These are phyloP conservation scores for Diloba caeruleocephala DNA, from an alignment of 2,888 invertebrate species.

Conservation along the genomic window DNA sequence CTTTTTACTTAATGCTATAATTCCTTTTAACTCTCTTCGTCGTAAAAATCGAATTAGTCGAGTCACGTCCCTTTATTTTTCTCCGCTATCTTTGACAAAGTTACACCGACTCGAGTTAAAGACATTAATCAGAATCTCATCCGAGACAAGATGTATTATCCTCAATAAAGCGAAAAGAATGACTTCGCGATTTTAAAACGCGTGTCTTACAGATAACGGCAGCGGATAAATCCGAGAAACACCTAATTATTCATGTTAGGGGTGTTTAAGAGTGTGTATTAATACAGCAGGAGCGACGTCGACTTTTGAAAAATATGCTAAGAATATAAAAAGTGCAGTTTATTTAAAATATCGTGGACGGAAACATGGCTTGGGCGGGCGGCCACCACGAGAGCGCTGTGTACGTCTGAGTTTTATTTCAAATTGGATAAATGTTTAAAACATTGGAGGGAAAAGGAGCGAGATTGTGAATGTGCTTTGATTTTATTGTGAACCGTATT, in stretches of 20 bases:
- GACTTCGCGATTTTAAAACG: conserved; percentile 87
- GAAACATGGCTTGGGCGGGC: conserved; percentile 85
- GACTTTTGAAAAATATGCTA: conserved; percentile 79
- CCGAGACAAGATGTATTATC: conserved; percentile 85
- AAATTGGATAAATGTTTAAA: conserved; percentile 72
- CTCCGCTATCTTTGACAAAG: conserved; percentile 86
- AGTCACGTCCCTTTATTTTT: conserved; percentile 88
- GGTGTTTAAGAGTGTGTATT: conserved; percentile 85
- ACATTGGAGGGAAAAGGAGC: conserved; percentile 52
- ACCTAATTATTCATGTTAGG: conserved; percentile 89
- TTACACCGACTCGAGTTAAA: conserved; percentile 78
- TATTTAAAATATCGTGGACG: conserved; percentile 79
- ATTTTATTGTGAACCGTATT: conserved; percentile 18
- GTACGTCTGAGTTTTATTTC: conserved; percentile 71
- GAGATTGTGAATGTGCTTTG: conserved; percentile 40
- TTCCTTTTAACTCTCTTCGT: conserved; percentile 52
- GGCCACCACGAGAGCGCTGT: conserved; percentile 56
- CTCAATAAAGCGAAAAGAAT: conserved; percentile 87
- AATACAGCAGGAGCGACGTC: conserved; percentile 72
- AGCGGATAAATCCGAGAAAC: conserved; percentile 81
- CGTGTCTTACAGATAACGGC: conserved; percentile 85
- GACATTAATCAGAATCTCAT: conserved; percentile 87
- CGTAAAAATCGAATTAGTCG: conserved; percentile 82
- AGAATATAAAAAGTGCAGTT: conserved; percentile 74
- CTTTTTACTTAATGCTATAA: conserved; percentile 34